A percentile compares a stretch with the other conserved stretches of the same genome.
Evolutionary conservation across 1,140 invertebrate genomes (phyloP).

Genomic region (Trichonephila clavipes): DNA sequence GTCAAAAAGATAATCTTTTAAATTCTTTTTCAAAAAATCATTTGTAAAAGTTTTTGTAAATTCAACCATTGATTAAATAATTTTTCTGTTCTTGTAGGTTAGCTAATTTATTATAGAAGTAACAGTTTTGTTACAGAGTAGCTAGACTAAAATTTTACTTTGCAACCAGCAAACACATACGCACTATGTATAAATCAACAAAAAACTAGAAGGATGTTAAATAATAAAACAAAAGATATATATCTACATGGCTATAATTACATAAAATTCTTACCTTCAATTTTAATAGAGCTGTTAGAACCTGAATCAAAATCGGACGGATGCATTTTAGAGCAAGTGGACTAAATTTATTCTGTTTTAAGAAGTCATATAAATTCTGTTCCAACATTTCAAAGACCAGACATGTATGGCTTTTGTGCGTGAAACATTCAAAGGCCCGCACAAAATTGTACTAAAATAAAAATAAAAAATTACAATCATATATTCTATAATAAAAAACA

Average conservation of each 20-base stretch:
- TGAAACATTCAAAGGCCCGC: conserved; percentile 99
- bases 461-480: background rate
- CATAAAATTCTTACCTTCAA: conserved; percentile 87
- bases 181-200: too few relatives aligned
- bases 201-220: background rate
- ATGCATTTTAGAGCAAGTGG: conserved; percentile 99
- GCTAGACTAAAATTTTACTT: too few relatives aligned
- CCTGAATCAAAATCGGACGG: conserved; percentile 98
- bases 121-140: too few relatives aligned
- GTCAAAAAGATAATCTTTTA: too few relatives aligned
- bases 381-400: conserved; percentile 99
- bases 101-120: too few relatives aligned
- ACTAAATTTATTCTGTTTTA: conserved; percentile 99
- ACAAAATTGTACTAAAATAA: conserved; percentile 94
- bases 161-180: too few relatives aligned
- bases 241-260: too few relatives aligned
- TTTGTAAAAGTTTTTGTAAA: too few relatives aligned
- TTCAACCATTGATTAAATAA: too few relatives aligned
- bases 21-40: too few relatives aligned
- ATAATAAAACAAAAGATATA: background rate
- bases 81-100: too few relatives aligned
- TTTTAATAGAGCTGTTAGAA: conserved; percentile 98
- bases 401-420: conserved; percentile 99
- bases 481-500: background rate
- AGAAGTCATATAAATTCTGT: conserved; percentile 99